phyloP scores from a whole-genome alignment of 2,113 vertebrate species.

The Zosterops lateralis region DNA sequence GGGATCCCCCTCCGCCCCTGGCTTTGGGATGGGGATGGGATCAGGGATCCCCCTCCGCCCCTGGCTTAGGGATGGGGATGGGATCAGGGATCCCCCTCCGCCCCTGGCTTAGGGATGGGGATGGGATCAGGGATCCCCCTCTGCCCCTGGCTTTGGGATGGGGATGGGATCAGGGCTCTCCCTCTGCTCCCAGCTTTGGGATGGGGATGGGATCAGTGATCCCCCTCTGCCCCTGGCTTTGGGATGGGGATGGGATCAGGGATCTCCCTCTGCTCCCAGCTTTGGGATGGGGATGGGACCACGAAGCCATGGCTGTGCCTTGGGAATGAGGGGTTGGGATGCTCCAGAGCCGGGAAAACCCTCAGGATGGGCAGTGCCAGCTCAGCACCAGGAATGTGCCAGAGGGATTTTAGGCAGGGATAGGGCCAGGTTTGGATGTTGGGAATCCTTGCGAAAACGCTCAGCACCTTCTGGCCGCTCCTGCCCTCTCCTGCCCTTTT shows the following conservation, averaged over 20 bases:
- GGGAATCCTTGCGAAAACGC: background rate
- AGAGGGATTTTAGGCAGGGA: background rate
- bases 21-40: too few species aligned
- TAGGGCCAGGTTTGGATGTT: background rate
- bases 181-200: background rate
- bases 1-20: background rate
- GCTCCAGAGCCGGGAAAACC: background rate
- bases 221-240: too few species aligned
- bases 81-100: too few species aligned
- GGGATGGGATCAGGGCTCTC: background rate
- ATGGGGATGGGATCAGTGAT: background rate
- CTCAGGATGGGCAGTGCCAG: fast-evolving
- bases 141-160: too few species aligned
- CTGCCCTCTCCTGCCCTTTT: background rate
- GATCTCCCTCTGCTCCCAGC: fast-evolving
- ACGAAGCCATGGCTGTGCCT: fast-evolving
- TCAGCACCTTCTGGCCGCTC: fast-evolving
- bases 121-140: too few species aligned
- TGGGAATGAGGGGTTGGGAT: background rate
- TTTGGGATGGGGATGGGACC: background rate
- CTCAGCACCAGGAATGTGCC: background rate
- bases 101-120: too few species aligned
- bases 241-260: background rate
- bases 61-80: too few species aligned
- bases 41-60: too few species aligned